Evolutionary conservation across 1,140 invertebrate species (phyloP).

Genomic region (Babylonia areolata): DNA sequence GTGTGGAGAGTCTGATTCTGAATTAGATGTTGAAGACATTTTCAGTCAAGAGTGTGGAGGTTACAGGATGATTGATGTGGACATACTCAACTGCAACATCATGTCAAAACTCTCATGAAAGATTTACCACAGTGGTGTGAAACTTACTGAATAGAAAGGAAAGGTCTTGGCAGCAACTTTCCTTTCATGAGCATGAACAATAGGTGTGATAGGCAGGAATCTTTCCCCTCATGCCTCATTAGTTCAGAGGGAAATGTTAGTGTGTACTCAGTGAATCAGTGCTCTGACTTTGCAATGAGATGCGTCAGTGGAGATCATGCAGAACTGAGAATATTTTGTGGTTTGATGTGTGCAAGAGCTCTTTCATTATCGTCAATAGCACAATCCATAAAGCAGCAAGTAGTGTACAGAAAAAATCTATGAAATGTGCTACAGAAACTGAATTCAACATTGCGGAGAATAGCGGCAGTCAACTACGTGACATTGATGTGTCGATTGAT

Average conservation of each 20-base stretch:
- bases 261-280: background rate
- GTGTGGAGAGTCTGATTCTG: too few species aligned
- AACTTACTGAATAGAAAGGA: too few species aligned
- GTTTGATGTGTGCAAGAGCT: background rate
- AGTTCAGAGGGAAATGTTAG: slow-evolving; percentile 4
- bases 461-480: background rate
- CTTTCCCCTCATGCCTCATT: too few species aligned
- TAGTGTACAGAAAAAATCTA: background rate
- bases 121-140: too few species aligned
- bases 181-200: too few species aligned
- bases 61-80: too few species aligned
- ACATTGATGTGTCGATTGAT: slow-evolving; percentile 15
- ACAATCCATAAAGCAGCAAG: background rate
- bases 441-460: background rate
- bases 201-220: too few species aligned
- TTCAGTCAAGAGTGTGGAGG: too few species aligned
- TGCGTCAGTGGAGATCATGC: background rate
- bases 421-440: background rate
- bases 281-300: slow-evolving; percentile 2
- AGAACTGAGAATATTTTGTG: slow-evolving; percentile 13
- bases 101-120: too few species aligned
- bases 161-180: too few species aligned
- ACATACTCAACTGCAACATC: too few species aligned
- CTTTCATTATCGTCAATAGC: background rate
- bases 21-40: too few species aligned